Conservation (phyloP, 2,888 invertebrate genomes). For the Agrotis segetum region DNA sequence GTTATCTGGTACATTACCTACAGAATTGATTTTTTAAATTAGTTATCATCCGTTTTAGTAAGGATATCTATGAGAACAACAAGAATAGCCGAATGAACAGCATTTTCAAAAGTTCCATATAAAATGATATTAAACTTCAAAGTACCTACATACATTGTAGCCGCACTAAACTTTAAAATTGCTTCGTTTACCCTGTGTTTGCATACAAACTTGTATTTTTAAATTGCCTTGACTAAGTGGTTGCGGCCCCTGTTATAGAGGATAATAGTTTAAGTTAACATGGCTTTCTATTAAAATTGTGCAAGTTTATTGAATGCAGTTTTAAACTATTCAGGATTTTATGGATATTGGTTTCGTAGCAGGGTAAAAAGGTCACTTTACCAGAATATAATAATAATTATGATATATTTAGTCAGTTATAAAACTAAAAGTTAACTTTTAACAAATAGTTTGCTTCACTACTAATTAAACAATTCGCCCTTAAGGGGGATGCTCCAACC, state of each 20-base stretch:
- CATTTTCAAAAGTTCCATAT: background rate
- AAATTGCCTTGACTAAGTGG: slow-evolving; percentile 9
- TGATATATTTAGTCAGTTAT: no score
- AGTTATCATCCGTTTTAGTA: no score
- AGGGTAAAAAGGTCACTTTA: no score
- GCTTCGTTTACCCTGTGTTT: slow-evolving; percentile 2
- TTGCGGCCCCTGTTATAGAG: background rate
- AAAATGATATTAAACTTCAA: slow-evolving; percentile 5
- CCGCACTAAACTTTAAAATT: slow-evolving; percentile 24
- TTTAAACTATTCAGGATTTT: background rate
- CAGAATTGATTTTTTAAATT: no score
- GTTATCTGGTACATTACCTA: no score
- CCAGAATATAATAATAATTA: no score
- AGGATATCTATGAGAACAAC: no score
- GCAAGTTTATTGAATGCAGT: background rate
- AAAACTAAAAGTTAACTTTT: no score
- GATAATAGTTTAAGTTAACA: background rate
- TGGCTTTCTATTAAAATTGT: slow-evolving; percentile 8
- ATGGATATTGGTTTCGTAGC: background rate
- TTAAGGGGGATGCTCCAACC: no score
- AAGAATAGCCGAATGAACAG: background rate
- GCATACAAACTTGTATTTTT: slow-evolving; percentile 7
- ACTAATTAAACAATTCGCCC: no score
- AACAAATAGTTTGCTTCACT: no score
- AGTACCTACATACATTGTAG: background rate